phyloP scores from a whole-genome alignment of 2,797 vertebrate genomes.

The Mormyrops attenuatus region DNA sequence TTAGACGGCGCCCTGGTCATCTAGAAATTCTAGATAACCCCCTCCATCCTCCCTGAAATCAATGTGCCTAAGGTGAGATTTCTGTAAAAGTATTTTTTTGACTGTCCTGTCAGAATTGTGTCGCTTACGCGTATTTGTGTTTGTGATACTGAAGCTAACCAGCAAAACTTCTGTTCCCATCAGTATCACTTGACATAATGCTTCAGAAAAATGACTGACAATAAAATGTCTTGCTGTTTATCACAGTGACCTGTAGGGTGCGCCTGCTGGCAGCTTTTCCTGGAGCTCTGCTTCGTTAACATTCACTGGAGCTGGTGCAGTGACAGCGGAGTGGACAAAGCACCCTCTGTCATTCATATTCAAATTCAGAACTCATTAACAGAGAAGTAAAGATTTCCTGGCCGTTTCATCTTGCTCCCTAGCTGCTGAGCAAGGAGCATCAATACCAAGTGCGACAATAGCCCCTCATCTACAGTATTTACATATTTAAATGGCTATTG shows the following conservation, averaged over 20 bases:
- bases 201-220: not conserved
- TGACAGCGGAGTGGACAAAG: conserved; percentile 6
- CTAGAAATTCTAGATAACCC: not conserved
- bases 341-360: conserved; percentile 2
- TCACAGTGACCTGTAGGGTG: not conserved
- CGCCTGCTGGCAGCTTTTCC: not conserved
- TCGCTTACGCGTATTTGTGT: not conserved
- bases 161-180: not conserved
- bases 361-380: conserved; percentile 20
- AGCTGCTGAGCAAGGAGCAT: not conserved
- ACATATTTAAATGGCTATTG: not conserved
- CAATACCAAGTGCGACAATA: not conserved
- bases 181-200: not conserved
- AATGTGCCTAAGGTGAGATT: too few relatives aligned
- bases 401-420: not conserved
- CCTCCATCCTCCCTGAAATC: not conserved
- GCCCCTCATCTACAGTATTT: not conserved
- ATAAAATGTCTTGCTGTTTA: not conserved
- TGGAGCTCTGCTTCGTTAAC: not conserved
- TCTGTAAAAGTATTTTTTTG: not conserved
- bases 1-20: not conserved
- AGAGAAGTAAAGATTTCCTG: not conserved
- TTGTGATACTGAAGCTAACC: not conserved
- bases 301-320: conserved; percentile 4
- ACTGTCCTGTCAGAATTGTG: not conserved